Percentiles rank a stretch among this genome's conserved stretches.
These are phyloP conservation scores for Corythornis vintsioides DNA, from an alignment of 2,113 vertebrate genomes.

Conservation along the genomic window DNA sequence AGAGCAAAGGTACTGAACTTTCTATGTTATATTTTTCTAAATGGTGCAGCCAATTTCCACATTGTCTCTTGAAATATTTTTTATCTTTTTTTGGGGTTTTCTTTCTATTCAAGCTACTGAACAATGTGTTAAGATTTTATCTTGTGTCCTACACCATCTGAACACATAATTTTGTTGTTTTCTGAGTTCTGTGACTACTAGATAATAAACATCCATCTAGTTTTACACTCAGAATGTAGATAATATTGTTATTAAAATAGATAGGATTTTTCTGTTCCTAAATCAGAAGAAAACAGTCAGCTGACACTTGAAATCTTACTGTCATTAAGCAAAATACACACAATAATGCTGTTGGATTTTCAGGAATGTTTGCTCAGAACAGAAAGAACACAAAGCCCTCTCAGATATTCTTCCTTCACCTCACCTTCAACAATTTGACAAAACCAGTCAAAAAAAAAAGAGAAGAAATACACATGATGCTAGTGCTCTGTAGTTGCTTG, in stretches of 20 bases:
- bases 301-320: not conserved
- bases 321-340: not conserved
- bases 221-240: not conserved
- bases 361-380: not conserved
- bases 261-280: not conserved
- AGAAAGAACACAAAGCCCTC: not conserved
- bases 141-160: not conserved
- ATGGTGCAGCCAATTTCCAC: not conserved
- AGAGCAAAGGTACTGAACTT: slow-evolving; percentile 39
- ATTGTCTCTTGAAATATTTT: not conserved
- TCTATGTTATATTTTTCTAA: not conserved
- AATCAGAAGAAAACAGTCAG: not conserved
- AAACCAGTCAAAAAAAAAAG: not conserved
- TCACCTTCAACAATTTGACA: not conserved
- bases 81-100: not conserved
- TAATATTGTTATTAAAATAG: not conserved
- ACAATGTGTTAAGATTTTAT: not conserved
- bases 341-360: not conserved
- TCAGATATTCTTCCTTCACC: not conserved
- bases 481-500: not conserved
- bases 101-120: not conserved
- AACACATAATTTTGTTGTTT: not conserved
- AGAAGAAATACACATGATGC: not conserved
- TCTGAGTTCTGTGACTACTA: not conserved
- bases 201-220: not conserved